A percentile compares a stretch with the other conserved stretches of the same genome.
These are phyloP conservation scores for Oithona nana DNA, from an alignment of 2,888 invertebrate genomes.

Conservation along the genomic window DNA sequence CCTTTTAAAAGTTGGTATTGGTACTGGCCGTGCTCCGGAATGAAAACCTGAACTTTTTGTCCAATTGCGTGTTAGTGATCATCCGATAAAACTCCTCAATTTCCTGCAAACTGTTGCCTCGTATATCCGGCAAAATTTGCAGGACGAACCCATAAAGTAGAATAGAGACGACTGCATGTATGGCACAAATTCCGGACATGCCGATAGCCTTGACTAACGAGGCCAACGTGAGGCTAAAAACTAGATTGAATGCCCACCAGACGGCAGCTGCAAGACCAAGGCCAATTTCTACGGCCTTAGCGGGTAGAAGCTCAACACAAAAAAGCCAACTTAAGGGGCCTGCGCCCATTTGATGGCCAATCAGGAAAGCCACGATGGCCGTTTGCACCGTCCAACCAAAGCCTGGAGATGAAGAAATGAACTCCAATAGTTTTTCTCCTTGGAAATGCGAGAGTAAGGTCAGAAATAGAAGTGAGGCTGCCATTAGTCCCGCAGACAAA, in stretches of 20 bases:
- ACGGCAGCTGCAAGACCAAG: neutral
- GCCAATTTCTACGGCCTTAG: neutral
- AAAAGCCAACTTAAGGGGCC: neutral
- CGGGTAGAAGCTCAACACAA: neutral
- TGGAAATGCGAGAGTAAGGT: neutral
- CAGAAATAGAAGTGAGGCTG: neutral
- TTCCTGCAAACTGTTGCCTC: neutral
- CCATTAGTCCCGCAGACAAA: neutral
- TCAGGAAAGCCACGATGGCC: neutral
- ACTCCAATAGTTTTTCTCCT: neutral
- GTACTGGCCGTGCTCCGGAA: neutral
- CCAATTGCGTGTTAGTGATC: neutral
- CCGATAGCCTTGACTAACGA: neutral
- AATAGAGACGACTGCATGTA: neutral
- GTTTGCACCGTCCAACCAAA: neutral
- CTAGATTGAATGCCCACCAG: conserved; percentile 5
- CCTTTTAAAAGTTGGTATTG: neutral
- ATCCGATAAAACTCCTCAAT: neutral
- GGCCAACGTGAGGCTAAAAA: neutral
- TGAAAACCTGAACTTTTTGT: neutral
- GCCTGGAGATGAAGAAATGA: neutral
- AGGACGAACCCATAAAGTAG: neutral
- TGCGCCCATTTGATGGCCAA: neutral
- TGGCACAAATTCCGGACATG: neutral
- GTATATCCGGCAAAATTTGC: neutral